Evolutionary conservation across 2,113 vertebrate species (phyloP).

Genomic region (Ptilonorhynchus violaceus): DNA sequence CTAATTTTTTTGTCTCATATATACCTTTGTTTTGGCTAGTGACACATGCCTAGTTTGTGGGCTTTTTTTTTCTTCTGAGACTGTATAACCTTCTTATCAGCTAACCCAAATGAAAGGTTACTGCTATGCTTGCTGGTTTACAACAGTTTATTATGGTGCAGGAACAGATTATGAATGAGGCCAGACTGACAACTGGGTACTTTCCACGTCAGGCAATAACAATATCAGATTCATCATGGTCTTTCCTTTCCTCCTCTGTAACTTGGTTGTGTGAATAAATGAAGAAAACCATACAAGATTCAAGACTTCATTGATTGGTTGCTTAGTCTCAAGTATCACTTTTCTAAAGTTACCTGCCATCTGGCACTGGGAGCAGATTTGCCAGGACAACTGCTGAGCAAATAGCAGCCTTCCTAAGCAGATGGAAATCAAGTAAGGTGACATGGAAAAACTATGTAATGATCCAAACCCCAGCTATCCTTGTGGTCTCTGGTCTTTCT

Average conservation of each 20-base stretch:
- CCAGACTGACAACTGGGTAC: not conserved
- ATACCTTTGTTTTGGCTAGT: not conserved
- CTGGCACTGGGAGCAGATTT: not conserved
- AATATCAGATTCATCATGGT: not conserved
- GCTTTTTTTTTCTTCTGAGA: not conserved
- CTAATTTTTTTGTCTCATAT: not conserved
- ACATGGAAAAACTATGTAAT: not conserved
- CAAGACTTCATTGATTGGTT: not conserved
- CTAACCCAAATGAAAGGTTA: not conserved
- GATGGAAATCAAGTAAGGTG: not conserved
- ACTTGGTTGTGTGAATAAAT: not conserved
- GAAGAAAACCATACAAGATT: not conserved
- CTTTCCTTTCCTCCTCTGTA: not conserved
- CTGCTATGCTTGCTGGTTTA: not conserved
- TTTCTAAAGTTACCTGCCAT: not conserved
- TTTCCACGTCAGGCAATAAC: not conserved
- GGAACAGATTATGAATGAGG: not conserved
- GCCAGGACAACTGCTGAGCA: not conserved
- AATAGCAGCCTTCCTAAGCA: not conserved
- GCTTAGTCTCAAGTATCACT: not conserved
- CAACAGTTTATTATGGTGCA: not conserved
- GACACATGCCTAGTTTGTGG: not conserved
- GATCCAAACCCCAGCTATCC: not conserved
- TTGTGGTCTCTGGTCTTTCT: not conserved
- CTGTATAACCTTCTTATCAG: not conserved